These are phyloP conservation scores for Pissodes strobi DNA, from an alignment of 1,140 invertebrate genomes.

Conservation along the genomic window DNA sequence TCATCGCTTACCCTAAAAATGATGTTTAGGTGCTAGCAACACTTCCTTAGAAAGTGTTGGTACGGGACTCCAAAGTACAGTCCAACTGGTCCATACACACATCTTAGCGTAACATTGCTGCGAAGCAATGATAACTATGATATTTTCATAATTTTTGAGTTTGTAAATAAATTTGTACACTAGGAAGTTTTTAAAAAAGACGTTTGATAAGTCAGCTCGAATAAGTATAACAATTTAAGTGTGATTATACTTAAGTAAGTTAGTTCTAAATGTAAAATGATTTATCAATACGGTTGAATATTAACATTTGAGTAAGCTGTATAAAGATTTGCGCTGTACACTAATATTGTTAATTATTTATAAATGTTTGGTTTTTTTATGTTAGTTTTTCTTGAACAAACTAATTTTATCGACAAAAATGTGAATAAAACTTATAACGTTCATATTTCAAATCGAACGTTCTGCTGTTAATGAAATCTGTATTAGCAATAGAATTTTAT, in stretches of 20 bases:
- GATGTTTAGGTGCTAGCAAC: too few relatives aligned
- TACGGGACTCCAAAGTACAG: too few relatives aligned
- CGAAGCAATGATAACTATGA: too few relatives aligned
- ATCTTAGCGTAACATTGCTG: too few relatives aligned
- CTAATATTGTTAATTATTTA: constrained; percentile 27
- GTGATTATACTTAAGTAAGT: constrained; percentile 48
- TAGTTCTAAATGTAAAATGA: constrained; percentile 41
- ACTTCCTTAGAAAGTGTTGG: too few relatives aligned
- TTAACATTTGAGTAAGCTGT: constrained; percentile 24
- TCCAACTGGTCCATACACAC: too few relatives aligned
- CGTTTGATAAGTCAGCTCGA: constrained; percentile 9
- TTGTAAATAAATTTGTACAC: constrained; percentile 30
- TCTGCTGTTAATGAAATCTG: constrained; percentile 51
- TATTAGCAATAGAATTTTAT: constrained; percentile 48
- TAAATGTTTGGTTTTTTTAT: constrained; percentile 14
- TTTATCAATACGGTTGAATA: constrained; percentile 24
- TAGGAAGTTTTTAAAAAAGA: constrained; percentile 26
- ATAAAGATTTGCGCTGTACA: constrained; percentile 26
- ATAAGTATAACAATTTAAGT: constrained; percentile 43
- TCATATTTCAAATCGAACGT: constrained; percentile 45
- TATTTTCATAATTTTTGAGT: not conserved
- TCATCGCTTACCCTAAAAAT: too few relatives aligned
- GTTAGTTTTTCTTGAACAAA: not conserved
- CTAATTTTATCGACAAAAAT: constrained; percentile 3
- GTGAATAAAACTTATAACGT: constrained; percentile 33